Evolutionary conservation across 2,113 vertebrate genomes (phyloP).

Genomic region (Phocoena sinus): DNA sequence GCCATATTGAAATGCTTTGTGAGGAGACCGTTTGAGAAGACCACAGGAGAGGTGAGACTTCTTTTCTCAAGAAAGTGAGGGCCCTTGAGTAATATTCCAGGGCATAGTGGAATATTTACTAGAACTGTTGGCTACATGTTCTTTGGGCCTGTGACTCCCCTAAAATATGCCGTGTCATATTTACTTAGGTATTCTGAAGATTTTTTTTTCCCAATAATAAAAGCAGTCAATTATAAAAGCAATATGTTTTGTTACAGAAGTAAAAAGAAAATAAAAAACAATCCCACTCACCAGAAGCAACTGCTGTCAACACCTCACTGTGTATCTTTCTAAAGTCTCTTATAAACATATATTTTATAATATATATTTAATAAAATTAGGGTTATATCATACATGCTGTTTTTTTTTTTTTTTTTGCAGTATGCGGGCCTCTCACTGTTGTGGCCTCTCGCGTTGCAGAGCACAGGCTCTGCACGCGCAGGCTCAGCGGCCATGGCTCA

Average conservation of each 20-base stretch:
- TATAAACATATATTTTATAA: background rate
- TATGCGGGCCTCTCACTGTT: too few relatives aligned
- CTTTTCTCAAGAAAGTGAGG: background rate
- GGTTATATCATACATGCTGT: background rate
- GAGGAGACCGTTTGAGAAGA: background rate
- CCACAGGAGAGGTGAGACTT: background rate
- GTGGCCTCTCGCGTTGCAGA: too few relatives aligned
- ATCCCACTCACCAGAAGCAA: background rate
- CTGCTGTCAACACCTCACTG: background rate
- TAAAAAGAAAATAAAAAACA: constrained; percentile 13
- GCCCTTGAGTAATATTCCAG: background rate
- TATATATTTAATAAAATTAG: background rate
- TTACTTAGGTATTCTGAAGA: background rate
- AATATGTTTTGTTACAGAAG: background rate
- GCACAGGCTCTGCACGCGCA: too few relatives aligned
- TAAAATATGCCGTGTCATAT: background rate
- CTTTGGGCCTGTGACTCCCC: background rate
- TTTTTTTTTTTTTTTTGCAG: too few relatives aligned
- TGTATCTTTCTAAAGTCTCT: background rate
- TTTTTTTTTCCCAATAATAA: constrained; percentile 5
- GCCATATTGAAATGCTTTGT: background rate
- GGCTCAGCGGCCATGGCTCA: too few relatives aligned
- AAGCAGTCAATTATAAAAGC: background rate
- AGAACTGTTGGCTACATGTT: background rate
- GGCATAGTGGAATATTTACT: background rate